Conservation (phyloP, 2,888 invertebrate genomes). For the Pyralis farinalis region DNA sequence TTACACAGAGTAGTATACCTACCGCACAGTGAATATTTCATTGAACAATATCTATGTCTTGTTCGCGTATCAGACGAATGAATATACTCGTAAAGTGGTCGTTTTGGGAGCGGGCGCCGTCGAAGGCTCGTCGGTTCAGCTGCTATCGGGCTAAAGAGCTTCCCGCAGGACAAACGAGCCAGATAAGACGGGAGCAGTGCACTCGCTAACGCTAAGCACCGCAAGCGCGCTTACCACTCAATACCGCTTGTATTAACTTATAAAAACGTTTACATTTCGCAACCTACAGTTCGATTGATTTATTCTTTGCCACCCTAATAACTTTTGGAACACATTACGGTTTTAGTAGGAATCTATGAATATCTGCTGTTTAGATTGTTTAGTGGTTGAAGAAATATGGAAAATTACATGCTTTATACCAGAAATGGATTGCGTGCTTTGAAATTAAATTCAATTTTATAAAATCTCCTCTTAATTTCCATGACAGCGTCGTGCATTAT, state of each 20-base stretch:
- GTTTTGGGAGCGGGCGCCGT: slow-evolving; percentile 27
- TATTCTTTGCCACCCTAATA: too few relatives aligned
- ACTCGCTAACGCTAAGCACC: slow-evolving; percentile 28
- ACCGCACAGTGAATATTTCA: slow-evolving; percentile 26
- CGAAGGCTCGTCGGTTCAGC: slow-evolving; percentile 28
- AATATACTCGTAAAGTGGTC: slow-evolving; percentile 33
- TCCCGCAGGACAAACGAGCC: slow-evolving; percentile 66
- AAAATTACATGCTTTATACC: too few relatives aligned
- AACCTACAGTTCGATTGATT: too few relatives aligned
- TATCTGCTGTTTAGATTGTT: too few relatives aligned
- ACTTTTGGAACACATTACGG: too few relatives aligned
- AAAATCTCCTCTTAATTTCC: too few relatives aligned
- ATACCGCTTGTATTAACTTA: background rate
- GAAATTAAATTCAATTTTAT: too few relatives aligned
- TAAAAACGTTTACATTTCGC: background rate
- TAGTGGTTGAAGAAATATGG: too few relatives aligned
- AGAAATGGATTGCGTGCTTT: too few relatives aligned
- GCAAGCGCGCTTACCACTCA: slow-evolving; percentile 11
- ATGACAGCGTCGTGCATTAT: too few relatives aligned
- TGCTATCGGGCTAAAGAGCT: slow-evolving; percentile 56
- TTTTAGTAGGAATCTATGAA: too few relatives aligned
- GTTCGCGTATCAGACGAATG: slow-evolving; percentile 28
- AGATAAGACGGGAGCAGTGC: slow-evolving; percentile 54
- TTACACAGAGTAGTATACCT: slow-evolving; percentile 1
- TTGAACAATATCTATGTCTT: slow-evolving; percentile 17